Evolutionary conservation across 2,888 invertebrate genomes (phyloP).

Genomic region (Archips crataeganus): DNA sequence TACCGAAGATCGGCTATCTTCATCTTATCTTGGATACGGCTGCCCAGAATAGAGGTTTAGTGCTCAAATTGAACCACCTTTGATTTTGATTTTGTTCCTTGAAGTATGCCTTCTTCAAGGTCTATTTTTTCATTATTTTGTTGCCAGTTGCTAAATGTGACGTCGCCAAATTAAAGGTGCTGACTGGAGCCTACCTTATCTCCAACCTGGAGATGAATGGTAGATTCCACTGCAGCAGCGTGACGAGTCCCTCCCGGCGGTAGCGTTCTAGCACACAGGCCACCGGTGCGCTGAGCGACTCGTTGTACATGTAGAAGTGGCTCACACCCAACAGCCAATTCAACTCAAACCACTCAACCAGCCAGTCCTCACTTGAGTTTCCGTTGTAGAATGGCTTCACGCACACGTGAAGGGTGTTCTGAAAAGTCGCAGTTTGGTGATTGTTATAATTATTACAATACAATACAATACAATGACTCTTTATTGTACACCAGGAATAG

Average conservation of each 20-base stretch:
- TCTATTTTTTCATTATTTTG: too few relatives aligned
- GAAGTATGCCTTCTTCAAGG: too few relatives aligned
- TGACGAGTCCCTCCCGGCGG: slow-evolving; percentile 87
- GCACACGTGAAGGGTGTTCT: slow-evolving; percentile 91
- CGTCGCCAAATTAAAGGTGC: neutral
- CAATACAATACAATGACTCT: too few relatives aligned
- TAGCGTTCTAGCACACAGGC: slow-evolving; percentile 91
- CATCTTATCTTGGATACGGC: too few relatives aligned
- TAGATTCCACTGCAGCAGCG: slow-evolving; percentile 93
- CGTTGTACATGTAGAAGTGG: slow-evolving; percentile 96
- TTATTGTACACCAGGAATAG: too few relatives aligned
- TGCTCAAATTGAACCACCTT: too few relatives aligned
- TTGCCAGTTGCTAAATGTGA: neutral
- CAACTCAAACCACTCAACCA: slow-evolving; percentile 95
- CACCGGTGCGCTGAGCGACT: slow-evolving; percentile 92
- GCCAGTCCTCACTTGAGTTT: slow-evolving; percentile 93
- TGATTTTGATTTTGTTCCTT: too few relatives aligned
- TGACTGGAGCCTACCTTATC: slow-evolving; percentile 80
- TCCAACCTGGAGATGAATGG: slow-evolving; percentile 95
- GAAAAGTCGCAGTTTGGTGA: slow-evolving; percentile 44
- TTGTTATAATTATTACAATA: neutral
- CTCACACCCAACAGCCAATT: slow-evolving; percentile 93
- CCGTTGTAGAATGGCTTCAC: slow-evolving; percentile 96
- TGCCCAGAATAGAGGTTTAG: too few relatives aligned
- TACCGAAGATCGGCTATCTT: too few relatives aligned